A percentile compares a stretch with the other conserved stretches of the same genome.
Evolutionary conservation across 2,113 vertebrate species (phyloP).

Genomic region (Acanthisitta chloris): DNA sequence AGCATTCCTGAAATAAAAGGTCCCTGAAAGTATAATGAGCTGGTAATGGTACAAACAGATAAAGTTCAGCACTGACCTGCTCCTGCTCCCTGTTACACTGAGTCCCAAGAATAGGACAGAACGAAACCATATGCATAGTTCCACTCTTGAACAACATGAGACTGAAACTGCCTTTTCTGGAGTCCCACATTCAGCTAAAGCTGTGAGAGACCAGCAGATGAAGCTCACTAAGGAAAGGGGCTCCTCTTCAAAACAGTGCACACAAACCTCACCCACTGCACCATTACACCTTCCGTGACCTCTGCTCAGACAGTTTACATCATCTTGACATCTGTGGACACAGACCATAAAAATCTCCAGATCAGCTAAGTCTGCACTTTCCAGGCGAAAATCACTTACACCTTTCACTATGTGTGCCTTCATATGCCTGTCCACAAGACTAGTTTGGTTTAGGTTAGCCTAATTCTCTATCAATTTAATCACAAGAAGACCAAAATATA

Average conservation of each 20-base stretch:
- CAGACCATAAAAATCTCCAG: background rate
- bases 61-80: background rate
- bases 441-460: background rate
- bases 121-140: background rate
- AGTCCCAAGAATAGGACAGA: background rate
- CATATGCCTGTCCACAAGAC: background rate
- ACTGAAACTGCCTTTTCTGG: background rate
- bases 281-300: background rate
- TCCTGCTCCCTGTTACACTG: background rate
- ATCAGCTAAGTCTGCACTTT: background rate
- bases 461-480: background rate
- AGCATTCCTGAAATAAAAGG: background rate
- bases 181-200: background rate
- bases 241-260: background rate
- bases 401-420: background rate
- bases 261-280: background rate
- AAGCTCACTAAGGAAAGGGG: background rate
- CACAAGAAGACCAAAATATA: background rate
- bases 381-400: background rate
- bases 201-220: background rate
- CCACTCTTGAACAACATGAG: fast-evolving
- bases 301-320: background rate
- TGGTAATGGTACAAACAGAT: background rate
- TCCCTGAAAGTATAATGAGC: background rate
- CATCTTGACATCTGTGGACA: background rate